Evolutionary conservation across 2,888 invertebrate genomes (phyloP), one percentile per base, ranked within the genome.

Genomic region (Rhingia rostrata): DNA sequence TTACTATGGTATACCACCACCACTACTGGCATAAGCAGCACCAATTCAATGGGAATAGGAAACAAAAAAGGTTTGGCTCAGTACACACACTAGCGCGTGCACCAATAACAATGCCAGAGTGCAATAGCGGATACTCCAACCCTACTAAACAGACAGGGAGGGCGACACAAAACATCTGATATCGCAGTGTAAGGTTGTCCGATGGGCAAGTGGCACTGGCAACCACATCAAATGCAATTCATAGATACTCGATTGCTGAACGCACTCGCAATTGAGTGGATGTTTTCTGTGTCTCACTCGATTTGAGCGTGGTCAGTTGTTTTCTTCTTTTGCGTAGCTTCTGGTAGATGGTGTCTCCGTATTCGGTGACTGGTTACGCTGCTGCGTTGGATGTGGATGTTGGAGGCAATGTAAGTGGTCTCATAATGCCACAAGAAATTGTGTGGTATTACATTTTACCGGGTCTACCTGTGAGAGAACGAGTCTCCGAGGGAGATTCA

Each of bases 361-460:
- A 39, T 32, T 51, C 32, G 72, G 61, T 56, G 60, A 63, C 78
- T 70, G 58, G 79, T 61, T 69, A 64, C 64, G 67, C 70, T 80
- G 84, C 53, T 49, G 47, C 6, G 49, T 35, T 56, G 73, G 83
- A 73, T 69, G 73, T 22, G 22, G 22, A 83, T 84, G 84, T 84
- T 70, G 84, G 63, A 70, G 75, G 70, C 74, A 75, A 84, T 84
- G 80, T 84, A 84, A 84, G 75, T 67, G 80, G 84, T 75, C 84
- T 80, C 84, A 84, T 84, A 84, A 84, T 80, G 80, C 84, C 80
- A 80, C 70, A 75, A 84, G 84, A 84, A 80, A 75, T 69, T 79
- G 84, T 79, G 84, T 84, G 80, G 80, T 80, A 84, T 70, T 84
- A 84, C 80, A 80, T 80, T 84, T 74, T 74, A 61, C 74, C 64